A percentile compares a stretch with the other conserved stretches of the same genome.
These are phyloP conservation scores for Axea sp. DNA, from an alignment of 2,888 invertebrate species.

Conservation along the genomic window DNA sequence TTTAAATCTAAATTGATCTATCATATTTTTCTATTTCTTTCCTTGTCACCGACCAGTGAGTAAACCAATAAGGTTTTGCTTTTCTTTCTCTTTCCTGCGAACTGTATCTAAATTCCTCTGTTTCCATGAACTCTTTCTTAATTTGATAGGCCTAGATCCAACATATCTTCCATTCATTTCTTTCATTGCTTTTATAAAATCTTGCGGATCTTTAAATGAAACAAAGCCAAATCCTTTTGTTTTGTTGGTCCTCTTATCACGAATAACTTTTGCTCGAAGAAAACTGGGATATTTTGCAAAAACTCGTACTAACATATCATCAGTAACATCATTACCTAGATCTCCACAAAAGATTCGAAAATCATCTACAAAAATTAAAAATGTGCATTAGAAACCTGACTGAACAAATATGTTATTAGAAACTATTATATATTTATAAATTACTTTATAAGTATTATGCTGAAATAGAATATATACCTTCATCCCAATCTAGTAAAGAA, in stretches of 20 bases:
- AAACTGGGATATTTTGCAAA: constrained; percentile 97
- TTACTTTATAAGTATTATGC: not conserved
- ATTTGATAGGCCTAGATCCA: constrained; percentile 98
- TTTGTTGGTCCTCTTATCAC: constrained; percentile 98
- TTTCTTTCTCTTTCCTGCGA: constrained; percentile 97
- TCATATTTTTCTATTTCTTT: constrained; percentile 24
- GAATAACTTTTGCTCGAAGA: constrained; percentile 94
- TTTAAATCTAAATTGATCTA: not conserved
- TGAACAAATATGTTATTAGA: no score
- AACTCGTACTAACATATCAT: constrained; percentile 96
- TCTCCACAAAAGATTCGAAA: constrained; percentile 99
- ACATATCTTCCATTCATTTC: constrained; percentile 99
- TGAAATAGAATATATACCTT: constrained; percentile 81
- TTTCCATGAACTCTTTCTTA: constrained; percentile 98
- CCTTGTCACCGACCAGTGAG: constrained; percentile 77
- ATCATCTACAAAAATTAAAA: constrained; percentile 85
- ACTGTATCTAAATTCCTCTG: constrained; percentile 95
- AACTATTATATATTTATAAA: constrained; percentile 9
- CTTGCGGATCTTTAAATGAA: constrained; percentile 98
- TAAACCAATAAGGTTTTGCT: constrained; percentile 89
- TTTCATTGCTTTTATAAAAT: constrained; percentile 98
- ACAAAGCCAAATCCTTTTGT: constrained; percentile 99
- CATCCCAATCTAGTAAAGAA: constrained; percentile 97
- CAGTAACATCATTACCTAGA: constrained; percentile 99
- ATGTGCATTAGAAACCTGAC: no score